Evolutionary conservation across 2,888 invertebrate species (phyloP), one percentile per base, ranked within the genome.

Genomic region (Salpingus planirostris): DNA sequence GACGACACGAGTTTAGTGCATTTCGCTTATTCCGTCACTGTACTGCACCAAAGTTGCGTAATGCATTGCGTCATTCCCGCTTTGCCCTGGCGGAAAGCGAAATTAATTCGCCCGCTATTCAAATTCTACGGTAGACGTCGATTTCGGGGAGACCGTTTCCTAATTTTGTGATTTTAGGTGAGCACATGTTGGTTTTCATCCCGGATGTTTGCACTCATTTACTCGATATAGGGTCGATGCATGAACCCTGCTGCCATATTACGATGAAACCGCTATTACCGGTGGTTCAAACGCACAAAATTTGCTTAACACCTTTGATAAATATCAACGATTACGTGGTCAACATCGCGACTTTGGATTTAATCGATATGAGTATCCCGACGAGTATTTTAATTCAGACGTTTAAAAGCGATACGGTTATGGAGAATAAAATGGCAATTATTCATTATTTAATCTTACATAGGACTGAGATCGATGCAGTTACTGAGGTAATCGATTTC

Each of bases 161-260:
- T n/a, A n/a, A n/a, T n/a, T n/a, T 63, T 62, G 35, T 66, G 82
- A 83, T 81, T n/a, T n/a, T n/a, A n/a, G n/a, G n/a, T 42, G 82
- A 85, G 57, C 81, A 87, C 49, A 73, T 92, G 56, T 62, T 89
- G 18, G 87, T 91, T 1, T 80, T 83, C 52, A 80, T 87, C 13
- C 87, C 89, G 8, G 86, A 81, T 54, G 69, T 86, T 15, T 91
- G 89, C 65, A 80, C 84, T 0, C 90, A 92, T 55, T 65, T 91
- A 13, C 67, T 92, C 31, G 91, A 92, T 66, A 80, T 90, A 27
- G 85, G 88, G 2, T 66, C 81, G 6, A 74, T 76, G 50, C 90
- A 89, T 61, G 88, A 89, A 57, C 89, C 90, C 0, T 81, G 80
- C 47, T 83, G 84, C 49, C 86, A 87, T 54, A 76, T 87, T 30